phyloP scores from a whole-genome alignment of 2,888 invertebrate species.

The Octonoba sinensis region DNA sequence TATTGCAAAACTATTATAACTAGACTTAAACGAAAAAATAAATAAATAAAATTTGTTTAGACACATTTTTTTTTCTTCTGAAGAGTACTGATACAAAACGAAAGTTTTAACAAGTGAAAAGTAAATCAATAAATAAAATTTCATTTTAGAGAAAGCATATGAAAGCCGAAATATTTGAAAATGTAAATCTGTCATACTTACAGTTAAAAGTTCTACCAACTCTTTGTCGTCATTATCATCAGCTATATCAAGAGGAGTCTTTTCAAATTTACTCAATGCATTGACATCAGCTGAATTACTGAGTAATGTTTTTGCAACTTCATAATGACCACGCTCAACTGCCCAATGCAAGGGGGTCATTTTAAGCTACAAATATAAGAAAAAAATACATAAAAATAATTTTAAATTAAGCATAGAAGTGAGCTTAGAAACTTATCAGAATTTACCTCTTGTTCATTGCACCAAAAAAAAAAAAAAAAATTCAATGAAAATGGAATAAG shows the following conservation, averaged over 20 bases:
- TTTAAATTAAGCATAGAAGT: background rate
- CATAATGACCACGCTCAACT: conserved; percentile 82
- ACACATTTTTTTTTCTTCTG: no score
- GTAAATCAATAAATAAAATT: background rate
- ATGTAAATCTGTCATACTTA: conserved; percentile 67
- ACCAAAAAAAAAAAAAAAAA: background rate
- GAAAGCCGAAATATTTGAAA: conserved; percentile 53
- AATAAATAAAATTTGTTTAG: no score
- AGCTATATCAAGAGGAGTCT: conserved; percentile 80
- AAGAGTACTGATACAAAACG: no score
- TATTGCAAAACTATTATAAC: no score
- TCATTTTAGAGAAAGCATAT: background rate
- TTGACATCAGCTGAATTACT: conserved; percentile 81
- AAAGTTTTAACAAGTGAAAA: no score
- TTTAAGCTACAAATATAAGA: conserved; percentile 76
- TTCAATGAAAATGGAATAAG: no score
- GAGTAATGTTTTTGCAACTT: conserved; percentile 80
- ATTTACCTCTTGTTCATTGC: background rate
- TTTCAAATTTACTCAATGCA: conserved; percentile 80
- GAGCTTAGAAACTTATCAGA: background rate
- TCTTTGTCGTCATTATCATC: conserved; percentile 76
- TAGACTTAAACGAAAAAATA: no score
- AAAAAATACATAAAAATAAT: conserved; percentile 1
- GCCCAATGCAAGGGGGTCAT: conserved; percentile 98
- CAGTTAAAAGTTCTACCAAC: conserved; percentile 67